phyloP scores from a whole-genome alignment of 2,888 invertebrate species.

The Drosophila barbarae region DNA sequence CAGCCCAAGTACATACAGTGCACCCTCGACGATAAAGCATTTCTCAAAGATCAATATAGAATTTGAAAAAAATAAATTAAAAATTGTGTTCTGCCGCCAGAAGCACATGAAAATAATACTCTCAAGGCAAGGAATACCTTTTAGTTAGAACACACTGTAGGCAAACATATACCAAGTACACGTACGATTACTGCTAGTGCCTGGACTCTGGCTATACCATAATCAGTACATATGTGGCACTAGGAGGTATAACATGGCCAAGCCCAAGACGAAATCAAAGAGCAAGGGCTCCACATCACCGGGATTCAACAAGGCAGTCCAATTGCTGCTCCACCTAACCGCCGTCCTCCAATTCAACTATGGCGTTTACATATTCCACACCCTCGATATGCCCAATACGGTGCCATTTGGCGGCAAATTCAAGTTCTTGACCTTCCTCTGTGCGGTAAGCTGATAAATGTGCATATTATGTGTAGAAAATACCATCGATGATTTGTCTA shows the following conservation, averaged over 20 bases:
- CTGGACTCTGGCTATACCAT: constrained; percentile 33
- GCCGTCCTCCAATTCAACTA: constrained; percentile 84
- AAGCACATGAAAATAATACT: neutral
- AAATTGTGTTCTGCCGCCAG: too few relatives aligned
- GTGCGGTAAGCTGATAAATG: constrained; percentile 84
- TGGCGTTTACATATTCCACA: constrained; percentile 85
- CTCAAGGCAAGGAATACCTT: neutral
- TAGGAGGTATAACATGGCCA: constrained; percentile 55
- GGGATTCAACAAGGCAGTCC: constrained; percentile 70
- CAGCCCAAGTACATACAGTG: constrained; percentile 29
- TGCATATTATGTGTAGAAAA: neutral
- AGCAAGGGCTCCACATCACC: constrained; percentile 60
- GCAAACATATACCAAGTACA: neutral
- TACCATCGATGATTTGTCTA: neutral
- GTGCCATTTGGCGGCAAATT: constrained; percentile 86
- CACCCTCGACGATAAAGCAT: neutral
- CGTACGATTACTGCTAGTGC: constrained; percentile 10
- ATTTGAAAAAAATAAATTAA: neutral
- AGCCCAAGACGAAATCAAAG: constrained; percentile 54
- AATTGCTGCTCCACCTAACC: constrained; percentile 81
- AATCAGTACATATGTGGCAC: constrained; percentile 60
- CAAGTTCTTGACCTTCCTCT: constrained; percentile 90
- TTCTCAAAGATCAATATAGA: neutral
- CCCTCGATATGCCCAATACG: constrained; percentile 81
- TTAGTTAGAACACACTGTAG: constrained; percentile 4